Percentiles rank a stretch among this genome's conserved stretches.
phyloP scores from a whole-genome alignment of 2,113 vertebrate species.

The Meles meles region DNA sequence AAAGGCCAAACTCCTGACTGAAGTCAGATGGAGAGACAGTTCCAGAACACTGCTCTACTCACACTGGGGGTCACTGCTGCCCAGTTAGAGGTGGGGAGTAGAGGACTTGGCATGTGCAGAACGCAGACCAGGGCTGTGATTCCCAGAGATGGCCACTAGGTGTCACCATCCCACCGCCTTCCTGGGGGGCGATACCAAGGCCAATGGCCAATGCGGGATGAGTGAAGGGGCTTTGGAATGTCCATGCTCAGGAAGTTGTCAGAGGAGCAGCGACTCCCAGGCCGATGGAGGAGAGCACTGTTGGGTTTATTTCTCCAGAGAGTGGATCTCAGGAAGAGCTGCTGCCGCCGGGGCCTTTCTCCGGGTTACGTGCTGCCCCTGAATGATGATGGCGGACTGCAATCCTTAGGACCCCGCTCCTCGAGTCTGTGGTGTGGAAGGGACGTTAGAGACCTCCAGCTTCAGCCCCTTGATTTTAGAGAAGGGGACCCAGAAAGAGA shows the following conservation, averaged over 20 bases:
- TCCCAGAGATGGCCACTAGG: slow-evolving; percentile 66
- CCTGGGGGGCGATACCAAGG: fast-evolving
- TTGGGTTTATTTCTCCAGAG: not conserved
- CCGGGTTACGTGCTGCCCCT: not conserved
- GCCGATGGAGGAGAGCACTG: not conserved
- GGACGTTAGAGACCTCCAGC: not conserved
- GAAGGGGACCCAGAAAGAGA: not conserved
- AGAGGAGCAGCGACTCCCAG: not conserved
- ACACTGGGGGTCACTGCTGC: fast-evolving
- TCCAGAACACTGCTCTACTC: not conserved
- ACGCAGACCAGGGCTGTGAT: not conserved
- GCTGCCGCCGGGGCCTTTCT: not conserved
- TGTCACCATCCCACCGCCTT: slow-evolving; percentile 71
- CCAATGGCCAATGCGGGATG: not conserved
- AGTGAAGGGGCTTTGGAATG: not conserved
- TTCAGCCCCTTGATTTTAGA: not conserved
- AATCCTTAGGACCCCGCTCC: not conserved
- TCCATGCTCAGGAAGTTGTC: not conserved
- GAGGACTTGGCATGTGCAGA: fast-evolving
- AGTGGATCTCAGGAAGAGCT: not conserved
- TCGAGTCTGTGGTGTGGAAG: not conserved
- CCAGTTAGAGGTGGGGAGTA: fast-evolving
- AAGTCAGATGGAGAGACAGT: not conserved
- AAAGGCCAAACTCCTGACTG: not conserved
- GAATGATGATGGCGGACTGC: not conserved